Conservation (phyloP, 2,113 vertebrate genomes). For the Etia nguti region DNA sequence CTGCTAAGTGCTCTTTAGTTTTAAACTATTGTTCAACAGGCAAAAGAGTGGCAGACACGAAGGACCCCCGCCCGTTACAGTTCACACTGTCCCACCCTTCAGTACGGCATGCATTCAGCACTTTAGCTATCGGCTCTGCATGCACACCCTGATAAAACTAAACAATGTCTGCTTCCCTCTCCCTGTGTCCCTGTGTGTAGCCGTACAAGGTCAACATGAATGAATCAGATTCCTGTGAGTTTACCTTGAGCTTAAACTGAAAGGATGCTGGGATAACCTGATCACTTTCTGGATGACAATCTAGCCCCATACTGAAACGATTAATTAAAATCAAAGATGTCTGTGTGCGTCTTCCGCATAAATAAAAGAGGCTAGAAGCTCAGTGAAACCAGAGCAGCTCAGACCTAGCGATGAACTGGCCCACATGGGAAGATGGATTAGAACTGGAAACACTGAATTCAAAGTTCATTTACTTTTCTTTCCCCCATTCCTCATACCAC, state of each 20-base stretch:
- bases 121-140: constrained; percentile 30
- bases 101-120: background rate
- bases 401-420: background rate
- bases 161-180: constrained; percentile 5
- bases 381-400: background rate
- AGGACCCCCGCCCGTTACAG: background rate
- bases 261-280: background rate
- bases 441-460: background rate
- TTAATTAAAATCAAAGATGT: constrained; percentile 5
- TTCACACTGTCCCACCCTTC: background rate
- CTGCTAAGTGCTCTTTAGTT: background rate
- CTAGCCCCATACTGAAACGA: background rate
- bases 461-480: background rate
- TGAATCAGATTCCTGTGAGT: background rate
- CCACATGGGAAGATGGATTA: background rate
- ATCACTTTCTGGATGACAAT: background rate
- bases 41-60: background rate
- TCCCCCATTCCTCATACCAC: background rate
- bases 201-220: background rate
- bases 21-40: background rate
- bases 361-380: background rate
- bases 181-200: background rate
- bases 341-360: background rate
- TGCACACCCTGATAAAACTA: constrained; percentile 5
- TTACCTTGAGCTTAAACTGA: background rate